Conservation (phyloP, 2,888 invertebrate genomes). For the Halocaridina rubra region DNA sequence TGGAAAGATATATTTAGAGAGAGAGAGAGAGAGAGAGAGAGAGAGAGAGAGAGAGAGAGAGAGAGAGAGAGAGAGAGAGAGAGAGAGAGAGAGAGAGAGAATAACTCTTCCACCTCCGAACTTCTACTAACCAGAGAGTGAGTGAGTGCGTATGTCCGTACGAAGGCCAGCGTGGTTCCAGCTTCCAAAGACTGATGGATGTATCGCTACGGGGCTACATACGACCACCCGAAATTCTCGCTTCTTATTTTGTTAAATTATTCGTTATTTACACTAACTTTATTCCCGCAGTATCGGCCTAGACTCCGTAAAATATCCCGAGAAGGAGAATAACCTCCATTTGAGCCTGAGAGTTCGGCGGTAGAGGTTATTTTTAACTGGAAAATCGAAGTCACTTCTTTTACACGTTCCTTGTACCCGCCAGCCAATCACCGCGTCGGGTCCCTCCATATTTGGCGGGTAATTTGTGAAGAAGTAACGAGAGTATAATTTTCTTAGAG, state of each 20-base stretch:
- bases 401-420: neutral
- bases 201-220: constrained; percentile 1
- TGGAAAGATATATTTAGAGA: too few species aligned
- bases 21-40: too few species aligned
- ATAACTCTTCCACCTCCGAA: too few species aligned
- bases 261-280: neutral
- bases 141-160: too few species aligned
- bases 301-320: too few species aligned
- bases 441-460: constrained; percentile 40
- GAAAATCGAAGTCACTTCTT: constrained; percentile 9
- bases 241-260: neutral
- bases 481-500: constrained; percentile 45
- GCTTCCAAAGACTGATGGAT: constrained; percentile 2
- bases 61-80: neutral
- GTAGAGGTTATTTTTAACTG: neutral
- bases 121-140: too few species aligned
- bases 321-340: too few species aligned
- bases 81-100: neutral
- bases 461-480: constrained; percentile 49
- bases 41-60: too few species aligned
- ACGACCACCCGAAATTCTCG: constrained; percentile 1
- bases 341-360: too few species aligned
- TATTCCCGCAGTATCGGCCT: neutral
- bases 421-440: constrained; percentile 20
- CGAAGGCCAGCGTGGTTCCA: neutral